phyloP scores from a whole-genome alignment of 2,113 vertebrate genomes.

The Sciurus niger region DNA sequence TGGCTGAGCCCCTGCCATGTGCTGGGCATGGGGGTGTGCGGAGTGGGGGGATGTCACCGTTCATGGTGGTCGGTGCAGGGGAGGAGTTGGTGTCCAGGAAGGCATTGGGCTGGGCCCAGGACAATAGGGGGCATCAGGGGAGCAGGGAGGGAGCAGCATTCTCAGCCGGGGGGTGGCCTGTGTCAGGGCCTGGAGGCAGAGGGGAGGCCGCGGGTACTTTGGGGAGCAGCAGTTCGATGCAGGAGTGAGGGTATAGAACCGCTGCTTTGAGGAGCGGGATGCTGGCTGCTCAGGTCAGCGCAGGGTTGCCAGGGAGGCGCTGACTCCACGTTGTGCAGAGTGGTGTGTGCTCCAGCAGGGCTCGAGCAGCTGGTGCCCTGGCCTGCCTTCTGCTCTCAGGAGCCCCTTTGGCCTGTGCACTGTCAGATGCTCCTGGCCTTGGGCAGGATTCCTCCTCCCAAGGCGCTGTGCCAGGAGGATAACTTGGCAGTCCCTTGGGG shows the following conservation, averaged over 20 bases:
- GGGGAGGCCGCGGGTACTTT: neutral
- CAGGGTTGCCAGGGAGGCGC: neutral
- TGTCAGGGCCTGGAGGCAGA: neutral
- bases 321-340: fast-evolving
- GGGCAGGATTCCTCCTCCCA: neutral
- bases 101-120: neutral
- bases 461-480: fast-evolving
- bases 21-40: neutral
- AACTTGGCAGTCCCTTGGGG: neutral
- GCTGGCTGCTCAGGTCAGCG: neutral
- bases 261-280: neutral
- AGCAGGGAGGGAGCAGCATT: neutral
- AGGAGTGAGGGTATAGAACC: fast-evolving
- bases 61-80: neutral
- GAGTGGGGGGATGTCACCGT: neutral
- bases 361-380: fast-evolving
- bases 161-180: neutral
- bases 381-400: neutral
- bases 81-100: neutral
- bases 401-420: neutral
- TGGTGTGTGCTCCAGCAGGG: neutral
- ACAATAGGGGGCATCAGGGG: neutral
- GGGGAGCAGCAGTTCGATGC: neutral
- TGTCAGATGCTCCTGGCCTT: fast-evolving
- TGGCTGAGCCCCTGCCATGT: fast-evolving